Percentiles rank a stretch among this genome's conserved stretches.
These are phyloP conservation scores for Temnothorax ravouxi DNA, from an alignment of 2,888 invertebrate genomes.

Conservation along the genomic window DNA sequence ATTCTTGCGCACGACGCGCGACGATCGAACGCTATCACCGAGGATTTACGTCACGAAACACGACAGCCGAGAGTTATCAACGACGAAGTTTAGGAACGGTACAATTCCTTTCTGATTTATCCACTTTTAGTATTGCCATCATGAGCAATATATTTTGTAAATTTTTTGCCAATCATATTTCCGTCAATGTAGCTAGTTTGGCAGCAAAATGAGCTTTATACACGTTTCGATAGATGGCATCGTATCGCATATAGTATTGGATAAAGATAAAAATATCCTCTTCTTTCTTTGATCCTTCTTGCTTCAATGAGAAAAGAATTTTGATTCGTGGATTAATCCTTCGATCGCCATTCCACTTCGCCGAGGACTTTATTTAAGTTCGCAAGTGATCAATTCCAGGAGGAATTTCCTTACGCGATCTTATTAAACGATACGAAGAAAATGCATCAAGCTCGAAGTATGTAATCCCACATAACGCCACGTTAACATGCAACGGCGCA, in stretches of 20 bases:
- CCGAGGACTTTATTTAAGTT: slow-evolving; percentile 19
- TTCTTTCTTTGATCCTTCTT: neutral
- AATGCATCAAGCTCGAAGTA: slow-evolving; percentile 30
- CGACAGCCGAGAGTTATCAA: slow-evolving; percentile 41
- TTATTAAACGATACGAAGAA: slow-evolving; percentile 55
- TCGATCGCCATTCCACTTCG: neutral
- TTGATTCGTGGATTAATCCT: neutral
- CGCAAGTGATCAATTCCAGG: slow-evolving; percentile 23
- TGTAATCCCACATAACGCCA: slow-evolving; percentile 45
- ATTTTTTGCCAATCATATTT: slow-evolving; percentile 9
- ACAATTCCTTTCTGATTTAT: slow-evolving; percentile 46
- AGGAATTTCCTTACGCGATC: slow-evolving; percentile 36
- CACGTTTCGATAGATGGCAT: neutral
- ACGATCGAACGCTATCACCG: slow-evolving; percentile 46
- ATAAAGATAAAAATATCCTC: neutral
- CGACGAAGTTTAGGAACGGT: slow-evolving; percentile 22
- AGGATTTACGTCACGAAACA: slow-evolving; percentile 49
- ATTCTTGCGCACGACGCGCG: slow-evolving; percentile 40
- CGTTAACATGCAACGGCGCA: slow-evolving; percentile 51
- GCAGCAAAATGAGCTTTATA: neutral
- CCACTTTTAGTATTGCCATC: slow-evolving; percentile 27
- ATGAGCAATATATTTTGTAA: slow-evolving; percentile 4
- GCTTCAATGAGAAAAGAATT: neutral
- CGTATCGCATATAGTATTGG: neutral
- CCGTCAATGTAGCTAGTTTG: neutral